Conservation (phyloP, 2,797 vertebrate genomes). For the Enteromius anoplus region DNA sequence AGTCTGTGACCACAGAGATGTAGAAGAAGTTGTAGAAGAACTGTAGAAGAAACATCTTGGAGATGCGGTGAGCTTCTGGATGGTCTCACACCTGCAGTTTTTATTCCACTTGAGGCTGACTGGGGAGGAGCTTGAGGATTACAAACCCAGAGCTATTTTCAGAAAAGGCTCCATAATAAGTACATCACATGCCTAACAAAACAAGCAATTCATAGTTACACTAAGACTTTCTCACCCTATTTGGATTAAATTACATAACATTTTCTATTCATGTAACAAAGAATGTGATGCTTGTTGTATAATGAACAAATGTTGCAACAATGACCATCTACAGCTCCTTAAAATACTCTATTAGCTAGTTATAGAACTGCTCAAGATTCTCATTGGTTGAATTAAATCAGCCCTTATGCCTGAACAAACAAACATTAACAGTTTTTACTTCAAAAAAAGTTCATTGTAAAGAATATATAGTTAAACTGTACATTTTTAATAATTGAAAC, state of each 20-base stretch:
- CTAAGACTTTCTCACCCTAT: conserved; percentile 20
- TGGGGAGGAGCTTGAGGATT: conserved; percentile 71
- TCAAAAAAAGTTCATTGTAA: background rate
- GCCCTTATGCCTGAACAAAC: background rate
- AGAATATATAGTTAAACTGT: background rate
- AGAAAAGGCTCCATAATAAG: conserved; percentile 64
- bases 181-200: conserved; percentile 66
- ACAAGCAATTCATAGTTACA: conserved; percentile 52
- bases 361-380: background rate
- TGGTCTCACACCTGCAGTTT: conserved; percentile 51
- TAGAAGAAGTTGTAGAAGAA: conserved; percentile 72
- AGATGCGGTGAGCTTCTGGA: conserved; percentile 32
- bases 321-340: conserved; percentile 15
- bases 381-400: background rate
- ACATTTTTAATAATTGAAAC: background rate
- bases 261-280: conserved; percentile 40
- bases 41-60: conserved; percentile 74
- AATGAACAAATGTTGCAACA: conserved; percentile 23
- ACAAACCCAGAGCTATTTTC: conserved; percentile 62
- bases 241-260: conserved; percentile 31
- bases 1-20: conserved; percentile 55
- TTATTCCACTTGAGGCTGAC: conserved; percentile 62
- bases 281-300: conserved; percentile 24
- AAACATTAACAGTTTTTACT: background rate
- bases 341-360: background rate